Evolutionary conservation across 2,888 invertebrate genomes (phyloP).

Genomic region (Celastrina argiolus): DNA sequence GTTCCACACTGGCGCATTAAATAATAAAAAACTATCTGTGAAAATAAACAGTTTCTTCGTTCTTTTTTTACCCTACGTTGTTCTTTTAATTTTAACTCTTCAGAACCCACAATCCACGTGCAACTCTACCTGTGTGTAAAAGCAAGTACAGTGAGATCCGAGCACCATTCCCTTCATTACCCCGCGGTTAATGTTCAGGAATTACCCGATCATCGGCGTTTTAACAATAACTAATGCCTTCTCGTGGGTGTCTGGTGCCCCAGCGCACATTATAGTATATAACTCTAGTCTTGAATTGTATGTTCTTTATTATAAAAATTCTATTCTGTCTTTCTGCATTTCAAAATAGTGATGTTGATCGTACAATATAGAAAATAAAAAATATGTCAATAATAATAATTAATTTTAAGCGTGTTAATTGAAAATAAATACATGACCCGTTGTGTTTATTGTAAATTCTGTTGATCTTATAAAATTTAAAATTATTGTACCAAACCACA

Average conservation of each 20-base stretch:
- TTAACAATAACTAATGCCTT: slow-evolving; percentile 23
- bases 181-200: slow-evolving; percentile 12
- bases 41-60: too few relatives aligned
- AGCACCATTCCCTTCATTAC: slow-evolving; percentile 2
- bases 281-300: too few relatives aligned
- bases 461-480: neutral
- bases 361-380: too few relatives aligned
- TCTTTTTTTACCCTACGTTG: too few relatives aligned
- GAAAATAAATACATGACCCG: neutral
- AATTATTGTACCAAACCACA: neutral
- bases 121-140: neutral
- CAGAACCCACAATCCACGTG: neutral
- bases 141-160: neutral
- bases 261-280: slow-evolving; percentile 2
- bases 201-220: slow-evolving; percentile 19
- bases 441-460: neutral
- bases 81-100: too few relatives aligned
- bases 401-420: neutral
- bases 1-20: too few relatives aligned
- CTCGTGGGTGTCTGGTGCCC: slow-evolving; percentile 1
- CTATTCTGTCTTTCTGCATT: too few relatives aligned
- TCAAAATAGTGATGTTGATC: too few relatives aligned
- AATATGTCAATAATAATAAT: too few relatives aligned
- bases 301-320: too few relatives aligned
- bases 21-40: too few relatives aligned